Evolutionary conservation across 2,113 vertebrate species (phyloP), one percentile per base, ranked within the genome.

Genomic region (Oryzias celebensis): DNA sequence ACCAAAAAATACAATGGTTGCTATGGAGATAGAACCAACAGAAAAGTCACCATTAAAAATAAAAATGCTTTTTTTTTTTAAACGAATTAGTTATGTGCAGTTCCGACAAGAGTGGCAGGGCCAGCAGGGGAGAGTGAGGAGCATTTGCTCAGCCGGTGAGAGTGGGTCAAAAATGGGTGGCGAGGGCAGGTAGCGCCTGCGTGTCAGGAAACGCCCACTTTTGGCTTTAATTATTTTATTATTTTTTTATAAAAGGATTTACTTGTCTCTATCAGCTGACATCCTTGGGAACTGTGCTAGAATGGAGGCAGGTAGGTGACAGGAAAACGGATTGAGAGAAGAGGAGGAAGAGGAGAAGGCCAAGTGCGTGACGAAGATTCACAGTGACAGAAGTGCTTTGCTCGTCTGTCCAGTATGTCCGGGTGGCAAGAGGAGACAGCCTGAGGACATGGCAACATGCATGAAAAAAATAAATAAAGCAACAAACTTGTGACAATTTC

Each of bases 371-470:
- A 87, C 61, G 75, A 61, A 84, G 73, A 91, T 83, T 42, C 70
- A 77, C 76, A 81, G 76, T 85, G 90, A 92, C 91, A 90, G 79
- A 84, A 89, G 83, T 73, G 82, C 84, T 87, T 88, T 58, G 67
- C 85, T 85, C 75, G 72, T 81, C 85, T 78, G 62, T 90, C 88
- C 79, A 69, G 62, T 57, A 64, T 69, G 83, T 79, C 86, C 56
- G 66, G 36, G 75, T 83, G 83, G 71, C 71, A 69, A 58, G 60
- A 72, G 68, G 77, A 81, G 60, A 71, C 66, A 65, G 75, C 83
- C 77, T 51, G 61, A 69, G 71, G 80, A 82, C 65, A 78, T 43
- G 56, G 44, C 53, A 26, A 69, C 72, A 72, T 70, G 71, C 67
- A 75, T 0, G 43, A 31, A 36, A 36, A 36, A 52, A n/a, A 52